phyloP scores from a whole-genome alignment of 2,113 vertebrate genomes.

The Cricetomys ansorgei region DNA sequence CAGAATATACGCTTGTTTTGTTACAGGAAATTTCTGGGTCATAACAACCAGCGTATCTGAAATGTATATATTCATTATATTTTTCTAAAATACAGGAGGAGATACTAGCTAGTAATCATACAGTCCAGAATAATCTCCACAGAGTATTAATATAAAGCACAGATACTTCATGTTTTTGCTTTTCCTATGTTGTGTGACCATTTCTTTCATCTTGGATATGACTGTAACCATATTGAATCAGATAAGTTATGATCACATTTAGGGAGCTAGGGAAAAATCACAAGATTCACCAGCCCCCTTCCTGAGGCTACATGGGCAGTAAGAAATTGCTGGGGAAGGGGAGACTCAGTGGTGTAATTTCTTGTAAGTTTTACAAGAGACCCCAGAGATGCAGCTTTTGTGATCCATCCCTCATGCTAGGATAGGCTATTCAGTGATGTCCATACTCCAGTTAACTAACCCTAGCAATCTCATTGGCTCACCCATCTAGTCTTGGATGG shows the following conservation, averaged over 20 bases:
- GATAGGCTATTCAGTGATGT: neutral
- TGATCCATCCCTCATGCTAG: fast-evolving
- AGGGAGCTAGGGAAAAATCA: neutral
- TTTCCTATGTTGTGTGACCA: neutral
- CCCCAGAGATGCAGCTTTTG: neutral
- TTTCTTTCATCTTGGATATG: too few species aligned
- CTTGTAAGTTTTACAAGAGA: neutral
- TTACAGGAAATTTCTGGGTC: neutral
- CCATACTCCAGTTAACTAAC: neutral
- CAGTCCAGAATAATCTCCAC: neutral
- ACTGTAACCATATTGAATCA: neutral
- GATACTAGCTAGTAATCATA: neutral
- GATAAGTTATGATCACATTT: neutral
- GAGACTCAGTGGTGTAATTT: neutral
- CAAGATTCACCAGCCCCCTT: neutral
- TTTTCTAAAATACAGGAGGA: neutral
- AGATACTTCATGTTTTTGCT: neutral
- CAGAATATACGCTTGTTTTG: neutral
- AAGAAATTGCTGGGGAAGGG: neutral
- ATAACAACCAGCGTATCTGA: neutral
- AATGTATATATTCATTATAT: neutral
- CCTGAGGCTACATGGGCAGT: neutral
- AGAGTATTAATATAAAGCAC: neutral
- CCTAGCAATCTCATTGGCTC: neutral
- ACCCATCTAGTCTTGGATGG: neutral